These are phyloP conservation scores for Gila robusta DNA, from an alignment of 2,797 vertebrate genomes.

Conservation along the genomic window DNA sequence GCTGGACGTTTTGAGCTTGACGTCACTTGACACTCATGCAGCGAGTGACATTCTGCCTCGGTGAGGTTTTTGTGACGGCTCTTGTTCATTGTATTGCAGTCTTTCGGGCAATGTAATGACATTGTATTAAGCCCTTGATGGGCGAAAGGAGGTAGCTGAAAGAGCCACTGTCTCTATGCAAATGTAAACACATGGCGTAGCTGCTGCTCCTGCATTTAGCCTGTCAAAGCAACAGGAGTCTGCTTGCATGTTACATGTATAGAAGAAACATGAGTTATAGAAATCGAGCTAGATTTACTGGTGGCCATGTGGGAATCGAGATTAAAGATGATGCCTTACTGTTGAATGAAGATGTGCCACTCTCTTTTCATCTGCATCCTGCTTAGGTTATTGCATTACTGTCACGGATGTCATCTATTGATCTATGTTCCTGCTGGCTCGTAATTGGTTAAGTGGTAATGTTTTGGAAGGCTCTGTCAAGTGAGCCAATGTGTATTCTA, in stretches of 20 bases:
- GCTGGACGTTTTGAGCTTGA: slow-evolving; percentile 13
- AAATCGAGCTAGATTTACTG: background rate
- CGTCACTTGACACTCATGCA: slow-evolving; percentile 25
- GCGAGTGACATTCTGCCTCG: slow-evolving; percentile 10
- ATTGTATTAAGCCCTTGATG: slow-evolving; percentile 47
- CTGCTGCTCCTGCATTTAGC: slow-evolving; percentile 9
- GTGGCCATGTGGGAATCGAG: slow-evolving; percentile 3
- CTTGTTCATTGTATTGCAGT: slow-evolving; percentile 57
- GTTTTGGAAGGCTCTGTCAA: slow-evolving; percentile 45
- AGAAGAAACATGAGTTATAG: background rate
- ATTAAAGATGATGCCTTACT: background rate
- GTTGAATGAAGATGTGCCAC: slow-evolving; percentile 27
- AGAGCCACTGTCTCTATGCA: slow-evolving; percentile 50
- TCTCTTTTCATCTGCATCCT: slow-evolving; percentile 23
- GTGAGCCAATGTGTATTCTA: slow-evolving; percentile 13
- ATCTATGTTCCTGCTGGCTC: slow-evolving; percentile 30
- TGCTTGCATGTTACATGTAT: slow-evolving; percentile 18
- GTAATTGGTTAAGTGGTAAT: slow-evolving; percentile 51
- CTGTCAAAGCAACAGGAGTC: slow-evolving; percentile 51
- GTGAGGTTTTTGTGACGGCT: slow-evolving; percentile 27
- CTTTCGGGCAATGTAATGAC: slow-evolving; percentile 35
- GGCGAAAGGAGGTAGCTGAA: slow-evolving; percentile 49
- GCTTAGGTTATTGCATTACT: slow-evolving; percentile 35
- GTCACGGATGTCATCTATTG: slow-evolving; percentile 47
- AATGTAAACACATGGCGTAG: slow-evolving; percentile 42